These are phyloP conservation scores for Zosterops lateralis DNA, from an alignment of 2,113 vertebrate species.

Conservation along the genomic window DNA sequence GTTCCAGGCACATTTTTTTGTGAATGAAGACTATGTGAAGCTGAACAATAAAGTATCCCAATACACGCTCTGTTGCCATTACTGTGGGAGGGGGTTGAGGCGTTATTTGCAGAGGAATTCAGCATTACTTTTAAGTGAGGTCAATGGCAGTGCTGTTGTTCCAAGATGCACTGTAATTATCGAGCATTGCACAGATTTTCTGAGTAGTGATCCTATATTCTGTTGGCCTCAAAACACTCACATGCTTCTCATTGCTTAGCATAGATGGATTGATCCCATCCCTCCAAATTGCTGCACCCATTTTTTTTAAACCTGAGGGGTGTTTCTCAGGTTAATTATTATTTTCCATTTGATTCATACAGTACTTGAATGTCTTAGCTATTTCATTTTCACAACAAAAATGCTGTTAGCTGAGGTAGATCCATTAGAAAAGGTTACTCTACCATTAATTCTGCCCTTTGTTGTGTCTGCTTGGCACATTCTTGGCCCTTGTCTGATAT, in stretches of 20 bases:
- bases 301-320: neutral
- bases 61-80: fast-evolving
- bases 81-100: neutral
- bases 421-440: neutral
- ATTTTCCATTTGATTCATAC: neutral
- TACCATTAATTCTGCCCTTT: neutral
- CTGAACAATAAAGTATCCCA: neutral
- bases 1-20: neutral
- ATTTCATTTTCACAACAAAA: neutral
- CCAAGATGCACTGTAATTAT: neutral
- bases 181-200: neutral
- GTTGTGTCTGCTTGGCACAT: neutral
- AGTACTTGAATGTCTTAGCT: neutral
- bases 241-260: neutral
- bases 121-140: neutral
- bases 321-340: neutral
- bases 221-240: neutral
- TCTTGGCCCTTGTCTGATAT: neutral
- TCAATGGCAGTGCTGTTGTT: neutral
- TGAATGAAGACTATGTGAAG: neutral
- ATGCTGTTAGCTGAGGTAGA: neutral
- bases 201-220: neutral
- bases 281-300: neutral
- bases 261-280: neutral
- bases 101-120: neutral